A percentile compares a stretch with the other conserved stretches of the same genome.
phyloP scores from a whole-genome alignment of 2,797 vertebrate genomes.

The Crypturellus tataupa region DNA sequence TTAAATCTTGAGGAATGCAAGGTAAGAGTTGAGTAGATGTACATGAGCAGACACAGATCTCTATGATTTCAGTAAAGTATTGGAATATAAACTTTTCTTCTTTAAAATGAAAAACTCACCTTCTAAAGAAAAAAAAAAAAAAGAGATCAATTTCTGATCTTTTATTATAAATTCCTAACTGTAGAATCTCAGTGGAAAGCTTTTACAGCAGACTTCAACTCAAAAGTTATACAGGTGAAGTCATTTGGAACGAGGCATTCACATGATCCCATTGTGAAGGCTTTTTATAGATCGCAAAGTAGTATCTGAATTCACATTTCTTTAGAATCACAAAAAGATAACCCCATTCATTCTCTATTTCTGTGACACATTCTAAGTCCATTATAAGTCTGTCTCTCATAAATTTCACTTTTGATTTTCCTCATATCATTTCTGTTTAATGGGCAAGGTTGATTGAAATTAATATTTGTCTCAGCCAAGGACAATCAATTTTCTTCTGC shows the following conservation, averaged over 20 bases:
- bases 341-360: background rate
- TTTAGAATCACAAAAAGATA: background rate
- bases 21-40: background rate
- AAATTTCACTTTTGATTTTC: slow-evolving; percentile 4
- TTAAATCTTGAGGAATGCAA: background rate
- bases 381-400: background rate
- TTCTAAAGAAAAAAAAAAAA: background rate
- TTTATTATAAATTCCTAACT: background rate
- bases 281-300: background rate
- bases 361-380: background rate
- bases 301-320: background rate
- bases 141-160: background rate
- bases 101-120: background rate
- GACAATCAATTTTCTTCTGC: background rate
- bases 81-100: background rate
- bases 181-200: background rate
- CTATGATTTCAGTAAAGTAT: background rate
- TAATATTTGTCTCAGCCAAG: background rate
- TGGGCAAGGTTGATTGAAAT: background rate
- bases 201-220: background rate
- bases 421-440: background rate
- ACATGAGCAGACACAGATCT: background rate
- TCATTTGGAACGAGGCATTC: background rate
- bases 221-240: background rate
- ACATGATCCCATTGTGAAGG: background rate